Evolutionary conservation across 1,140 invertebrate genomes (phyloP), one percentile per base, ranked within the genome.

Genomic region (Aphidius ervi): DNA sequence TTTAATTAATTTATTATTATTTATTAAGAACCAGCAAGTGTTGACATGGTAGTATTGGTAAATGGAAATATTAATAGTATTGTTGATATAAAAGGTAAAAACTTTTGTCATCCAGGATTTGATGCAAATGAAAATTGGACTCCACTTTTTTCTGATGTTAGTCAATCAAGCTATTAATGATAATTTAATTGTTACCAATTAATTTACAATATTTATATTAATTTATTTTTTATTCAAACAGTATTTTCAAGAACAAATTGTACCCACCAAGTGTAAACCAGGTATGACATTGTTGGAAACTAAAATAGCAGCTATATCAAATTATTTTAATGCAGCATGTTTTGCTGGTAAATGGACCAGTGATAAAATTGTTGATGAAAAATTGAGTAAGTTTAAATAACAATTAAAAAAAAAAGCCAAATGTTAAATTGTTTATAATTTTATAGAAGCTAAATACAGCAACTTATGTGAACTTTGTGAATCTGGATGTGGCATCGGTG

Each of bases 271-370:
- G 6, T 93, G 91, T 65, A 81, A 89, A 65, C 73, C 82, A 0
- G 72, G 81, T 1, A 72, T 88, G 37, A 88, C 89, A 0, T 68
- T 91, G 1, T 80, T 84, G 1, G 90, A 92, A 73, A 89, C 92
- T 74, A 81, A 86, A 55, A 80, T 93, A 31, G 83, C 84, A 42
- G 82, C 87, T 0, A 78, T 88, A 1, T 83, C 88, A 0, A 75
- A 82, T 50, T 91, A 84, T 74, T 94, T 94, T 73, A 82, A 83
- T 16, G 76, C 82, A 8, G 87, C 89, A 5, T 95, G 92, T 71
- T 89, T 91, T 64, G 86, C 92, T 39, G 92, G 92, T 4, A 83
- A 86, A 5, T 94, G 92, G 92, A 84, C 90, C 0, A 10, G n/a
- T 0, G 87, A 94, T 74, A 67, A 75, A 0, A 65, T 69, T 8